Conservation (phyloP, 1,140 invertebrate genomes). For the Trigoniulus corallinus region DNA sequence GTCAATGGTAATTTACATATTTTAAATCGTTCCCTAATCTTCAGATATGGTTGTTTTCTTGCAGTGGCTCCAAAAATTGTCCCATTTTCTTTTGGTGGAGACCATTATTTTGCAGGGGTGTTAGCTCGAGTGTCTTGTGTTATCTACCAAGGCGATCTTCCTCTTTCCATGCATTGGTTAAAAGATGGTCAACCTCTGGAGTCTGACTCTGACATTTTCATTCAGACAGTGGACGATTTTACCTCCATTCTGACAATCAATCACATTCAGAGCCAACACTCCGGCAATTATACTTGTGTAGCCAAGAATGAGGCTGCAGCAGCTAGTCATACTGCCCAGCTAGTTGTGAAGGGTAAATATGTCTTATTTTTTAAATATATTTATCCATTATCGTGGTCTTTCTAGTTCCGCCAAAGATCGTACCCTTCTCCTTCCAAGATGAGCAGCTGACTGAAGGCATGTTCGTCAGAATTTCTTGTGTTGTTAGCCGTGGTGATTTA, state of each 20-base stretch:
- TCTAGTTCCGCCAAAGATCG: neutral
- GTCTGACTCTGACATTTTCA: constrained; percentile 24
- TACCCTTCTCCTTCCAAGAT: constrained; percentile 7
- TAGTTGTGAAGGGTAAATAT: constrained; percentile 25
- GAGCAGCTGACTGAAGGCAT: constrained; percentile 9
- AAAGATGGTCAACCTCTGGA: constrained; percentile 37
- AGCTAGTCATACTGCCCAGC: constrained; percentile 20
- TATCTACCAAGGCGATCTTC: constrained; percentile 58
- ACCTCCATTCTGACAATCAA: constrained; percentile 41
- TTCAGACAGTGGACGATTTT: constrained; percentile 45
- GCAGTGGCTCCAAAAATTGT: constrained; percentile 45
- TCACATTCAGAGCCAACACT: constrained; percentile 53
- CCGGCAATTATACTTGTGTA: constrained; percentile 37
- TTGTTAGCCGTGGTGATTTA: constrained; percentile 15
- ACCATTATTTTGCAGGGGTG: constrained; percentile 28
- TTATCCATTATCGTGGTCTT: neutral
- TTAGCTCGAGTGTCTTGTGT: constrained; percentile 60
- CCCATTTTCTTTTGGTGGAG: constrained; percentile 40
- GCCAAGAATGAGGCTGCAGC: constrained; percentile 22
- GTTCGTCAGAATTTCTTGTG: constrained; percentile 14
- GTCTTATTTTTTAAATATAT: too few species aligned
- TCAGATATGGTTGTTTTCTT: constrained; percentile 15
- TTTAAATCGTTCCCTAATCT: neutral
- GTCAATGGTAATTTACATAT: constrained; percentile 30
- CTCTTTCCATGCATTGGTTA: constrained; percentile 47